Conservation (phyloP, 2,113 vertebrate genomes). For the Loxodonta africana region DNA sequence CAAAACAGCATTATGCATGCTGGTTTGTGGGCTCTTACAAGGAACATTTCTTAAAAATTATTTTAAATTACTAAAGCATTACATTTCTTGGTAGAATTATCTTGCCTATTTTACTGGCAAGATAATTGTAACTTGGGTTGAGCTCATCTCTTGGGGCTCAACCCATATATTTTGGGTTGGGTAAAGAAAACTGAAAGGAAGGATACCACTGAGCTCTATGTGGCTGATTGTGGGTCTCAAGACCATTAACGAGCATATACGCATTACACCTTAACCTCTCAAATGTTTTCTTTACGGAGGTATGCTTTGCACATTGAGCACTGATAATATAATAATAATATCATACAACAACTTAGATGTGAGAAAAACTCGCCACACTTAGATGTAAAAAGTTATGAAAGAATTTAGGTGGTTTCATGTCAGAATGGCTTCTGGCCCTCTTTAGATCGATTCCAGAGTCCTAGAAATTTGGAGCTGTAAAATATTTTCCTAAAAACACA, state of each 20-base stretch:
- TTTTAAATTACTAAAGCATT: background rate
- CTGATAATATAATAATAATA: too few species aligned
- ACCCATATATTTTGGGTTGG: background rate
- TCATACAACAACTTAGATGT: background rate
- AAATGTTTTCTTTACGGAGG: background rate
- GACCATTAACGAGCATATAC: too few species aligned
- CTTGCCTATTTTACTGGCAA: background rate
- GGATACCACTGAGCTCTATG: too few species aligned
- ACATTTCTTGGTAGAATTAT: background rate
- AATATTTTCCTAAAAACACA: background rate
- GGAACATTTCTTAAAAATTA: background rate
- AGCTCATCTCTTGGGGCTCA: background rate
- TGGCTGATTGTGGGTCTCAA: background rate
- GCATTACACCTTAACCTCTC: background rate
- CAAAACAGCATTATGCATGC: background rate
- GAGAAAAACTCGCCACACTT: background rate
- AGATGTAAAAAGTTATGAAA: background rate
- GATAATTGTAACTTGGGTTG: background rate
- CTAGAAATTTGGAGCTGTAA: background rate
- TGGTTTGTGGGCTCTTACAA: background rate
- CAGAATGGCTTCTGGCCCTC: background rate
- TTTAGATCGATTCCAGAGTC: background rate
- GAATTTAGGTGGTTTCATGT: background rate
- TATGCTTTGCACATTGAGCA: background rate
- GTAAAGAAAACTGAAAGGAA: background rate